Evolutionary conservation across 2,797 vertebrate species (phyloP).

Genomic region (Fratercula arctica): DNA sequence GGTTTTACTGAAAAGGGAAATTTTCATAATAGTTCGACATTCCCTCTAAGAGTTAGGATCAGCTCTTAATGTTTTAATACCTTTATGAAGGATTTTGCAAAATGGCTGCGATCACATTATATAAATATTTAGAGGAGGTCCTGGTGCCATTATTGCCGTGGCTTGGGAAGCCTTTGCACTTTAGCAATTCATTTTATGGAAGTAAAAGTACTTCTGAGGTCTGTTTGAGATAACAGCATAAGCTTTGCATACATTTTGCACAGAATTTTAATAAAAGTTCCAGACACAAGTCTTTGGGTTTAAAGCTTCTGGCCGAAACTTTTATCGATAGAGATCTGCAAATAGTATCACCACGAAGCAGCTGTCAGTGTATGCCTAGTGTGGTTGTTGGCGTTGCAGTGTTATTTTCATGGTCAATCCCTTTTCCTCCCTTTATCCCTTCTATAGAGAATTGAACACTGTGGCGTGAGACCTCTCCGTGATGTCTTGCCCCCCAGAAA

Average conservation of each 20-base stretch:
- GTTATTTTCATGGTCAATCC: background rate
- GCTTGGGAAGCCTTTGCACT: conserved; percentile 39
- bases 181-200: conserved; percentile 29
- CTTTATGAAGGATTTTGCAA: conserved; percentile 26
- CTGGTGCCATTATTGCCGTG: conserved; percentile 33
- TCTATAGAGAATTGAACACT: background rate
- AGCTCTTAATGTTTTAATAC: conserved; percentile 37
- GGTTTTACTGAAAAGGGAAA: conserved; percentile 33
- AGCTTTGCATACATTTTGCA: background rate
- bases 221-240: background rate
- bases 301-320: background rate
- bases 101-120: conserved; percentile 8
- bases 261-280: background rate
- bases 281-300: background rate
- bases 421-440: background rate
- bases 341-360: background rate
- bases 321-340: background rate
- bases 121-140: conserved; percentile 60
- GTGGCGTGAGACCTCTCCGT: background rate
- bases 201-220: conserved; percentile 23
- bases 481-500: background rate
- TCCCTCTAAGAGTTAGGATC: conserved; percentile 9
- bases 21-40: conserved; percentile 10
- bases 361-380: background rate
- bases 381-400: background rate